Base-by-base conservation (phyloP, 2,113 vertebrate genomes). In the Lipophrys pholis region DNA sequence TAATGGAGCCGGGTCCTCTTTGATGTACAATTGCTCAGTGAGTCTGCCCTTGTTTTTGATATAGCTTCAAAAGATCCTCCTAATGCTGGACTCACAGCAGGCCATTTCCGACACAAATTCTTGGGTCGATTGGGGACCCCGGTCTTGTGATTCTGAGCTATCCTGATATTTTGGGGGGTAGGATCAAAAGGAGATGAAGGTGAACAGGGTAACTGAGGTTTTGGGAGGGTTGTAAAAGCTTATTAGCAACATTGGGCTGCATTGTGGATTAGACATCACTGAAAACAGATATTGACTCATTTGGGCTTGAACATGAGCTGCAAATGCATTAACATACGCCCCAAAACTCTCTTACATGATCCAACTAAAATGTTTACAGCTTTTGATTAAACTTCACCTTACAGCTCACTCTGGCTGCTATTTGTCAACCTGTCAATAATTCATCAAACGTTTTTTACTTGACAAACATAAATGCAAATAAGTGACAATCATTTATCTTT, bases 1-100 rank as follows among this genome's bases (percentile, higher is more conserved):
- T 93, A 92, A 94, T 93, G 89, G 90, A 93, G 78, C 83, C 61
- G 83, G 51, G 57, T 76, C 40, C 77, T 87, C 75, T 91, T 89
- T 88, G 83, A 92, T 85, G 85, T 89, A 72, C 80, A 80, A 77
- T 78, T 81, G 73, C 85, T 76, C 57, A 1, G 62, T 6, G 57
- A 82, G 81, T 73, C 71, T 35, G 40, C 59, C 65, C 75, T 83
- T 83, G 75, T 84, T 89, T 81, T 60, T 85, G 46, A 82, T 71
- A 81, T 58, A 4, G 66, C 82, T 88, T 82, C 62, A 69, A 81
- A 76, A 60, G 75, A 79, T 82, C 71, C 51, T 71, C 66, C 64
- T 69, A 67, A 85, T 64, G 59, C 60, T 7, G 40, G 55, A 56
- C 59, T 61, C 53, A 45, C 21, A 75, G 42, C 75, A 42, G 60